phyloP scores from a whole-genome alignment of 2,888 invertebrate genomes.

The Lithophane semibrunnea region DNA sequence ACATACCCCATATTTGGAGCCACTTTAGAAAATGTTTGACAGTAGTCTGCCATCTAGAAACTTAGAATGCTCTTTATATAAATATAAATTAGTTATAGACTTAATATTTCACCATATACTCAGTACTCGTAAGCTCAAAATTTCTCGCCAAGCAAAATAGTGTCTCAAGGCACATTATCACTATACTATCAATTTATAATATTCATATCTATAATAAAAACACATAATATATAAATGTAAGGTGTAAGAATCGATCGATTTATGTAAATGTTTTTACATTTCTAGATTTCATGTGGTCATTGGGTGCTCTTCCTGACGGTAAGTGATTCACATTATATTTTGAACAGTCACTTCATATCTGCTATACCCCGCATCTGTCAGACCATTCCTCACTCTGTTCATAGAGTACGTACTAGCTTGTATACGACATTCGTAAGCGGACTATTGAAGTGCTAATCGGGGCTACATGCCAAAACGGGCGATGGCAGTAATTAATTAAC shows the following conservation, averaged over 20 bases:
- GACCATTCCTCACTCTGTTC: conserved; percentile 73
- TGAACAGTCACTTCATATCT: conserved; percentile 80
- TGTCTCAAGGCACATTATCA: conserved; percentile 87
- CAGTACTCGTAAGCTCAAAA: conserved; percentile 78
- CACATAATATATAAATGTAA: conserved; percentile 81
- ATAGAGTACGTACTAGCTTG: conserved; percentile 54
- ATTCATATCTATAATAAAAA: conserved; percentile 72
- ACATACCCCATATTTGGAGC: conserved; percentile 84
- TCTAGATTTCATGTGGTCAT: conserved; percentile 99
- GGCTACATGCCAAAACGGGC: conserved; percentile 76
- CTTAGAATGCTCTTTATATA: conserved; percentile 80
- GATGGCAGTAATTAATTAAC: conserved; percentile 77
- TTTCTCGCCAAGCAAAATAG: conserved; percentile 90
- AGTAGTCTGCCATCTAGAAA: conserved; percentile 81
- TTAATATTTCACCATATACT: conserved; percentile 76
- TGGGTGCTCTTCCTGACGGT: conserved; percentile 99
- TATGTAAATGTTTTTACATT: conserved; percentile 91
- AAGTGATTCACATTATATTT: conserved; percentile 91
- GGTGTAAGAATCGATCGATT: conserved; percentile 89
- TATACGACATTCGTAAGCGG: conserved; percentile 61
- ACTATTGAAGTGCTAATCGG: conserved; percentile 75
- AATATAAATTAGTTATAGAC: conserved; percentile 77
- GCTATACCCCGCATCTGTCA: conserved; percentile 77
- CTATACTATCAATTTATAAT: conserved; percentile 72
- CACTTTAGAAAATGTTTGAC: conserved; percentile 80